Evolutionary conservation across 2,888 invertebrate species (phyloP).

Genomic region (Biston stratarius): DNA sequence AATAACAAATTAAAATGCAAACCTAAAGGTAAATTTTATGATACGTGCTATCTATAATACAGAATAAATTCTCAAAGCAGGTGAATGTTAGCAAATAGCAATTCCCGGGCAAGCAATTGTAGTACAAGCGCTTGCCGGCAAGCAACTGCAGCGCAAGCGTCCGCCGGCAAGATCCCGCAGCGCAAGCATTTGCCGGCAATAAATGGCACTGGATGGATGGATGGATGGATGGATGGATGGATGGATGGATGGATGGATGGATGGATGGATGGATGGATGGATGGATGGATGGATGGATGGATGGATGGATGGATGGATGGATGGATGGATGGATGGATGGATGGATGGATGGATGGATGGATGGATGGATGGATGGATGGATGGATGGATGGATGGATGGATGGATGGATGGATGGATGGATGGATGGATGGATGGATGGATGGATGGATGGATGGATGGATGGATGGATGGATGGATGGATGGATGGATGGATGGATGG

Average conservation of each 20-base stretch:
- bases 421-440: conserved; percentile 5
- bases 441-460: conserved; percentile 5
- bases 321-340: conserved; percentile 5
- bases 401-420: conserved; percentile 5
- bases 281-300: conserved; percentile 5
- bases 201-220: conserved; percentile 4
- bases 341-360: conserved; percentile 5
- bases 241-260: conserved; percentile 5
- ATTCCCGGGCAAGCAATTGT: too few relatives aligned
- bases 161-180: too few relatives aligned
- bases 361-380: conserved; percentile 5
- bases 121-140: not conserved
- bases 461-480: conserved; percentile 5
- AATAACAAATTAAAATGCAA: too few relatives aligned
- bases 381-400: conserved; percentile 5
- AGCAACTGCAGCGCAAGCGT: too few relatives aligned
- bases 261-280: conserved; percentile 5
- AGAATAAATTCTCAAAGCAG: too few relatives aligned
- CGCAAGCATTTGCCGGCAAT: too few relatives aligned
- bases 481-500: conserved; percentile 5
- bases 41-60: too few relatives aligned
- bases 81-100: too few relatives aligned
- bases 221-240: conserved; percentile 5
- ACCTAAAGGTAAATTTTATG: too few relatives aligned
- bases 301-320: conserved; percentile 5